phyloP scores from a whole-genome alignment of 2,797 vertebrate genomes.

The Parambassis ranga region DNA sequence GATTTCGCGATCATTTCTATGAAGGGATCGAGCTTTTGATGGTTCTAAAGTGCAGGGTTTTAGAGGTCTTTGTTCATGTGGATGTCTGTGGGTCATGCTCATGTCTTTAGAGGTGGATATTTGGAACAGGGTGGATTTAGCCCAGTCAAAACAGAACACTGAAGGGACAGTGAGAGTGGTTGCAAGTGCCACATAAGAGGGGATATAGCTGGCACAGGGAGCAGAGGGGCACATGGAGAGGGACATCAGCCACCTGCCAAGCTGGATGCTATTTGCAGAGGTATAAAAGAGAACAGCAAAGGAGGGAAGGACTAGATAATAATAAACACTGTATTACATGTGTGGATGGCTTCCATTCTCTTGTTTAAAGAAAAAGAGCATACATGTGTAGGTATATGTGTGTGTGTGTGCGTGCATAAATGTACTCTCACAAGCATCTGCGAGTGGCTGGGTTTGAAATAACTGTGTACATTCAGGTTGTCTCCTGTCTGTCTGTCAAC shows the following conservation, averaged over 20 bases:
- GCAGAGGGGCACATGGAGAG: constrained; percentile 38
- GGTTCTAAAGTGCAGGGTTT: constrained; percentile 18
- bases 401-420: constrained; percentile 31
- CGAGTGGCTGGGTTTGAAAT: constrained; percentile 42
- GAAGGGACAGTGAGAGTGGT: constrained; percentile 29
- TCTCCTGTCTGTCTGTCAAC: constrained; percentile 69
- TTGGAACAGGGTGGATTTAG: constrained; percentile 54
- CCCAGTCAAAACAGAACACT: constrained; percentile 64
- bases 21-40: constrained; percentile 19
- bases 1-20: constrained; percentile 36
- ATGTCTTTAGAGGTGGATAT: constrained; percentile 39
- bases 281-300: constrained; percentile 57
- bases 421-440: constrained; percentile 32
- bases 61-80: constrained; percentile 14
- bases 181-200: constrained; percentile 50
- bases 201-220: constrained; percentile 30
- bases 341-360: constrained; percentile 57
- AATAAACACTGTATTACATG: constrained; percentile 50
- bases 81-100: constrained; percentile 46
- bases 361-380: constrained; percentile 16
- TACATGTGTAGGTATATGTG: too few species aligned
- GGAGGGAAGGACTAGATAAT: constrained; percentile 49
- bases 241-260: constrained; percentile 33
- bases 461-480: constrained; percentile 48
- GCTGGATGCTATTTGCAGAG: constrained; percentile 68